phyloP scores from a whole-genome alignment of 2,113 vertebrate species.

The Leucoraja erinaceus region DNA sequence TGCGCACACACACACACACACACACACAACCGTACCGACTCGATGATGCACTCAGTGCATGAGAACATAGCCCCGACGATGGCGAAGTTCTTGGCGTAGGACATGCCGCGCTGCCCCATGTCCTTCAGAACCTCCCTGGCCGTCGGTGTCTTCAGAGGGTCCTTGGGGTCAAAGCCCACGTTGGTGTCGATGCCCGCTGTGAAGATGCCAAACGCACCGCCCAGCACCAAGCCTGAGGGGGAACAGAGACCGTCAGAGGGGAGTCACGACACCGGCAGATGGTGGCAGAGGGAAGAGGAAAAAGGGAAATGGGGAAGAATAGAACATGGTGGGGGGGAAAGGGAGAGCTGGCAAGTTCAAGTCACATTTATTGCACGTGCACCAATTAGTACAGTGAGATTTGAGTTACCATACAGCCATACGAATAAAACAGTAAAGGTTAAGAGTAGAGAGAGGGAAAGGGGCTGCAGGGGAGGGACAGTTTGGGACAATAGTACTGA shows the following conservation, averaged over 20 bases:
- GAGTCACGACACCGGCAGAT: neutral
- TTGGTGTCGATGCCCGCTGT: constrained; percentile 95
- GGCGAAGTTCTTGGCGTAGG: constrained; percentile 96
- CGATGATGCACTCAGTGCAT: constrained; percentile 89
- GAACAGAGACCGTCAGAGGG: neutral
- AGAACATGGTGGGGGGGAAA: too few species aligned
- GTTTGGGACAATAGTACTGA: too few species aligned
- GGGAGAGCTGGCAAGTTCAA: too few species aligned
- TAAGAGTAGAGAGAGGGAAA: too few species aligned
- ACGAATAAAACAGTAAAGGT: too few species aligned
- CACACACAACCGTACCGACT: constrained; percentile 71
- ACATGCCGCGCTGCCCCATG: constrained; percentile 95
- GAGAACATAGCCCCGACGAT: constrained; percentile 97
- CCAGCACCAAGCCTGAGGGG: constrained; percentile 79
- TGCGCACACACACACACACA: too few species aligned
- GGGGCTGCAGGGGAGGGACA: too few species aligned
- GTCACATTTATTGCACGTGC: too few species aligned
- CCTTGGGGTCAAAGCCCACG: constrained; percentile 91
- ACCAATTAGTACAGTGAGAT: too few species aligned
- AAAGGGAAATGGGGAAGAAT: too few species aligned
- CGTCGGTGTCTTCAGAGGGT: constrained; percentile 80
- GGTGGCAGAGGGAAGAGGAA: too few species aligned
- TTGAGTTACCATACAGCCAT: too few species aligned
- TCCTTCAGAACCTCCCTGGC: constrained; percentile 91
- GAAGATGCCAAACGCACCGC: constrained; percentile 91